Conservation (phyloP, 2,888 invertebrate genomes). For the Omphaloscelis lunosa region DNA sequence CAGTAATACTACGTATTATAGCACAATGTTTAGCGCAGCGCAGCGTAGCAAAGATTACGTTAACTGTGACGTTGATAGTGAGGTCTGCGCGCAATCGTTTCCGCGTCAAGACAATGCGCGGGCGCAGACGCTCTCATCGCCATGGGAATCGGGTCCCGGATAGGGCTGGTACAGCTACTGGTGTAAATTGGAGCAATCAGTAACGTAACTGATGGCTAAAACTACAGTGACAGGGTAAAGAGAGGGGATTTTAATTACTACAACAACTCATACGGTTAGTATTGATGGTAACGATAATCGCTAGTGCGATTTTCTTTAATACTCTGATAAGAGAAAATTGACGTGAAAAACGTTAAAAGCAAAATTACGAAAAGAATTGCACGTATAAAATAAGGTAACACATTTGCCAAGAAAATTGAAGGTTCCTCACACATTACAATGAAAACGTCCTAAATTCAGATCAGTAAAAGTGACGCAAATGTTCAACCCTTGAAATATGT, state of each 20-base stretch:
- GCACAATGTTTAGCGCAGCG: slow-evolving; percentile 48
- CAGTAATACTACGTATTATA: slow-evolving; percentile 61
- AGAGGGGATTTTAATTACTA: not conserved
- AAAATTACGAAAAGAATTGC: not conserved
- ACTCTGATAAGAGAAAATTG: not conserved
- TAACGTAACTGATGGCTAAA: not conserved
- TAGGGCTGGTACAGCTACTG: slow-evolving; percentile 57
- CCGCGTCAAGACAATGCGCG: slow-evolving; percentile 84
- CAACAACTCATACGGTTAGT: not conserved
- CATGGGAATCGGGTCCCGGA: slow-evolving; percentile 80
- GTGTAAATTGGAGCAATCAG: slow-evolving; percentile 41
- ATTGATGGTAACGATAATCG: not conserved
- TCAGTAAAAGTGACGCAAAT: not conserved
- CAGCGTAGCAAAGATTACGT: slow-evolving; percentile 65
- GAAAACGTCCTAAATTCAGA: not conserved
- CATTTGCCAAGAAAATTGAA: not conserved
- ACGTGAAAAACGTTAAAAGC: not conserved
- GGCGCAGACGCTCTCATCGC: slow-evolving; percentile 79
- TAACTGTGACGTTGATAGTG: slow-evolving; percentile 68
- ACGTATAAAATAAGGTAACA: not conserved
- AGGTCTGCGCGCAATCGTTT: slow-evolving; percentile 73
- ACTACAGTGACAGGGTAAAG: not conserved
- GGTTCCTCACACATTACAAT: not conserved
- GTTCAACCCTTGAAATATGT: not conserved
- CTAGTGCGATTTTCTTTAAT: not conserved